Base-by-base conservation (phyloP, 2,797 vertebrate genomes). In the Euphonia xanthogaster region DNA sequence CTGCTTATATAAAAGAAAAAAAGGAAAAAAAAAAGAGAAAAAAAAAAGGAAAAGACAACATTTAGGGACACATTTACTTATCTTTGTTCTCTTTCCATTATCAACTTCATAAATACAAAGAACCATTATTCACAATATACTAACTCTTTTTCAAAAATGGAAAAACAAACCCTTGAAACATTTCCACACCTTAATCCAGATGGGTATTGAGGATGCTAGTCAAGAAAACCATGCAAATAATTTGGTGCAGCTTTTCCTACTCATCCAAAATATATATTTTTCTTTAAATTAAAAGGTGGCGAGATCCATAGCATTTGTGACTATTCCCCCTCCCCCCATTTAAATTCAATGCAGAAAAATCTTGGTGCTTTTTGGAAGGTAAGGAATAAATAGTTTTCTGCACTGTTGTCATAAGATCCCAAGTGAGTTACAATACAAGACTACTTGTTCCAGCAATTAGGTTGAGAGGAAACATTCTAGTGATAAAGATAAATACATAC, bases 91-190 rank as follows among this genome's bases (percentile, higher is more conserved):
- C 96, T 97, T 97, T 98, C 96, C 96, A 94, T 98, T 97, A 96
- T 96, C 91, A 95, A 97, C 92, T 97, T 96, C 96, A 98, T 98
- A 98, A 98, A 98, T 98, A 98, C 94, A 97, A 98, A 97, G 97
- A 97, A 97, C 95, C 97, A 97, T 98, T 98, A 98, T 98, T 98
- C 98, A 98, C 97, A 98, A 98, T 96, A 97, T 97, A 97, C 96
- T 96, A 97, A 96, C 95, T 94, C 90, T 96, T 55, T 84, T 96
- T 96, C 73, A 94, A 94, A 97, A 92, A 95, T 88, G 96, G 96
- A 97, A 97, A 98, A 95, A 89, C 96, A 95, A 97, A 97, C 94
- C 96, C 95, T 92, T 93, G 90, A 96, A 96, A 96, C 92, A 95
- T 96, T 94, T 97, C 95, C 92, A 96, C 93, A 96, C 54, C 90